Evolutionary conservation across 2,888 invertebrate species (phyloP), one percentile per base, ranked within the genome.

Genomic region (Synergus itoensis): DNA sequence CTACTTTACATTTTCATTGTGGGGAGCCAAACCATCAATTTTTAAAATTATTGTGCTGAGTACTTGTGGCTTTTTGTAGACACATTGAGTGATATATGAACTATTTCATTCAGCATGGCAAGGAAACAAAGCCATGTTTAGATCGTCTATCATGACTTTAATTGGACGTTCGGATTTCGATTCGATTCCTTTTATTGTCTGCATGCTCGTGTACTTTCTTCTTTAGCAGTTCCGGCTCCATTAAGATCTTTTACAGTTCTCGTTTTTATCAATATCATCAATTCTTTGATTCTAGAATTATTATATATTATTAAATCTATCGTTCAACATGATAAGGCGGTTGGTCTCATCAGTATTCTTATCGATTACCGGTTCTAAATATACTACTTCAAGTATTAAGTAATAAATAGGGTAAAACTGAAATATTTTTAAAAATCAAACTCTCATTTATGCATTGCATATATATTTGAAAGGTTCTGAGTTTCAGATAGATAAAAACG

Each of bases 81-180:
- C 48, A 16, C 18, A 4, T 48, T n/a, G 69, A 69, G 48, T 69
- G 48, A 73, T 73, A 36, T 53, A 73, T 73, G 73, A 73, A 53
- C 9, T 28, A n/a, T 73, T 53, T 11, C 36, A 73, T 73, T 73
- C 36, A 73, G n/a, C 53, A 36, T 28, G 36, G 76, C 73, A 77
- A 80, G 77, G 76, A 77, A 82, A 78, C 77, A 78, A 79, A 79
- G 80, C 77, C 78, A 65, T 80, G 79, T 80, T 64, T 76, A 79
- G 80, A 80, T 83, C 85, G 80, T 84, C 84, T 83, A 84, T 85
- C 83, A 84, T 77, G 41, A 77, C 80, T 84, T 78, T 83, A 83
- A 84, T 85, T 84, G 83, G 81, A 81, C 80, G 77, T 83, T 80
- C 77, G 28, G 79, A 83, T 82, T 82, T 81, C 81, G 81, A 82